These are phyloP conservation scores for Danaus melanippus DNA, from an alignment of 1,140 invertebrate genomes.

Conservation along the genomic window DNA sequence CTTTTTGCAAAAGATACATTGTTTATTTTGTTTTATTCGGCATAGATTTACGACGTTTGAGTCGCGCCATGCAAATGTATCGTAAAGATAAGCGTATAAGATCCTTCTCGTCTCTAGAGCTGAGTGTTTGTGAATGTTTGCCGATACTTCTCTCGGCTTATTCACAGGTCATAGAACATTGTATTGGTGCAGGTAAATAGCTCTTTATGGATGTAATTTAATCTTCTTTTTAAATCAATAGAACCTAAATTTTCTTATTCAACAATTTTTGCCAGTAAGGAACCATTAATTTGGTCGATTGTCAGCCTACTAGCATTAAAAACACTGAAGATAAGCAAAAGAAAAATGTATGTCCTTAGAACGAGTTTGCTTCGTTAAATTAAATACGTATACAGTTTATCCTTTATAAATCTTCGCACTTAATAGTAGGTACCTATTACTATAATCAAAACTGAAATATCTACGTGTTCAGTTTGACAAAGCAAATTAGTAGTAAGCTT, in stretches of 20 bases:
- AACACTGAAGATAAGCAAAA: no score
- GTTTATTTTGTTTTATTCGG: neutral
- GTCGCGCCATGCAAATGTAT: slow-evolving; percentile 8
- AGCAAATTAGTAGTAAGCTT: no score
- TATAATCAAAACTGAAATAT: no score
- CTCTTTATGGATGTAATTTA: slow-evolving; percentile 1
- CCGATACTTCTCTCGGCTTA: slow-evolving; percentile 72
- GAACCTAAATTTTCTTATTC: slow-evolving; percentile 4
- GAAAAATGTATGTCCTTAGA: no score
- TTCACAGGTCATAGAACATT: slow-evolving; percentile 73
- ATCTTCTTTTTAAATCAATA: neutral
- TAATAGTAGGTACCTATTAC: no score
- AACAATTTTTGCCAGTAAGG: slow-evolving; percentile 1
- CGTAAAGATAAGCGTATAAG: slow-evolving; percentile 25
- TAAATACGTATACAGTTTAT: no score
- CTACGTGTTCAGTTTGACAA: no score
- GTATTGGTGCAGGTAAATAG: slow-evolving; percentile 67
- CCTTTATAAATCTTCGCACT: no score
- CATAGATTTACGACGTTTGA: slow-evolving; percentile 7
- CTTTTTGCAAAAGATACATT: no score
- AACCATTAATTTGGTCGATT: no score
- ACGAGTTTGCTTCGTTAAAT: no score
- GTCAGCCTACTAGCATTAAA: no score
- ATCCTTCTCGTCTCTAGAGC: slow-evolving; percentile 36
- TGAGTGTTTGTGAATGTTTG: slow-evolving; percentile 71